Evolutionary conservation across 2,888 invertebrate genomes (phyloP).

Genomic region (Bimastos eiseni): DNA sequence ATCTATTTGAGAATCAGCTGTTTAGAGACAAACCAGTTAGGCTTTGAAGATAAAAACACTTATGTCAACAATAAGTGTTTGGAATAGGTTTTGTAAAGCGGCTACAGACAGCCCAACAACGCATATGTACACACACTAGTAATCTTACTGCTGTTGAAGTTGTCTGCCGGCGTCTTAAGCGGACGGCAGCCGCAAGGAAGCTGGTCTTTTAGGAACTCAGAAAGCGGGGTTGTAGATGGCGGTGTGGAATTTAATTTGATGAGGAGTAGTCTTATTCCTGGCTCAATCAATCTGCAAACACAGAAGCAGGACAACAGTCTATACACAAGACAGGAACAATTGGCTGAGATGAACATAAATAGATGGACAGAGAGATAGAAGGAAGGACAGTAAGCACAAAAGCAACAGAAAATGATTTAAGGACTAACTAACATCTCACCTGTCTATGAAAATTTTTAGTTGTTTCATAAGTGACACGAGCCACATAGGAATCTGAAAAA

Average conservation of each 20-base stretch:
- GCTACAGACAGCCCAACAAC: no score
- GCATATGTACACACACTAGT: no score
- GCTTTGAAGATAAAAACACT: no score
- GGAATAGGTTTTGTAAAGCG: no score
- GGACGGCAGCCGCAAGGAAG: conserved; percentile 14
- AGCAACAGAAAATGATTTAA: neutral
- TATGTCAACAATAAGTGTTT: no score
- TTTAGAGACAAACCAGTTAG: no score
- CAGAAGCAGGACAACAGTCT: neutral
- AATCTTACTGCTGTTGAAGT: neutral
- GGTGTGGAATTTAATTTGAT: neutral
- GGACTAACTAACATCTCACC: neutral
- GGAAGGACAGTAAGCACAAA: neutral
- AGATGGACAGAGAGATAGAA: neutral
- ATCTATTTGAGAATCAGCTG: no score
- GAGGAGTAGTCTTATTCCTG: conserved; percentile 19
- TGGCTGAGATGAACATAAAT: neutral
- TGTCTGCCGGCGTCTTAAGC: neutral
- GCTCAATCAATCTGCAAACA: neutral
- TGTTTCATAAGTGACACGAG: neutral
- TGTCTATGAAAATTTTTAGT: neutral
- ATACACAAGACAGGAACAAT: no score
- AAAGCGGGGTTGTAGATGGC: neutral
- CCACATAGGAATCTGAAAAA: conserved; percentile 2
- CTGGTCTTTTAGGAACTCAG: conserved; percentile 18